Evolutionary conservation across 2,888 invertebrate species (phyloP), one percentile per base, ranked within the genome.

Genomic region (Caenorhabditis sp.): DNA sequence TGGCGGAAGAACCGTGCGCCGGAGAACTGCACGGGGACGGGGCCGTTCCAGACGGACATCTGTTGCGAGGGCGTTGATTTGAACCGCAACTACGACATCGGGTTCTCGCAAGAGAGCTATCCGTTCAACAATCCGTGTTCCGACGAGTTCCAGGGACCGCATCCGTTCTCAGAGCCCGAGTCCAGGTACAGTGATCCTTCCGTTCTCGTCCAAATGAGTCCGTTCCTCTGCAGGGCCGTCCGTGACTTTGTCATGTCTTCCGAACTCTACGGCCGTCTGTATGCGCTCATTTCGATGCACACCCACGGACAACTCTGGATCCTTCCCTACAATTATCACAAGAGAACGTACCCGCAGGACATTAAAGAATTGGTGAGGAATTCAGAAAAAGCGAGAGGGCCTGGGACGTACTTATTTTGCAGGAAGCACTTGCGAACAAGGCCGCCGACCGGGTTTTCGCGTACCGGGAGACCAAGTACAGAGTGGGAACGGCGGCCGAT

Each of bases 231-330:
- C 73, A 84, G 85, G 46, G 89, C 88, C 11, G 84, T 89, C 15
- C 78, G 88, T 1, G 85, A 88, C 70, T 85, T 86, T 59, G 77
- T 89, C 5, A 72, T 79, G 53, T 80, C 84, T 0, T 75, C 65
- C 11, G 83, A 85, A 61, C 74, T 86, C 20, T 81, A 82, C 58
- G 84, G 86, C 8, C 78, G 83, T 3, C 74, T 88, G 2, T 82
- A 88, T 37, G 89, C 87, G 4, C 62, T 88, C 24, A 79, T 89
- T 17, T 87, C 86, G 6, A 73, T 89, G 80, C 89, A 89, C 72
- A 88, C 89, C 0, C 89, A 89, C 61, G 87, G 88, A 9, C 89
- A 89, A 48, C 58, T 89, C 6, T 88, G 87, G 82, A 86, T 88
- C 61, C 80, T 89, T 24, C 87, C 89, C 11, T 89, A 83, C 76